Percentiles rank a stretch among this genome's conserved stretches.
Evolutionary conservation across 2,888 invertebrate species (phyloP).

Genomic region (Unio delphinus): DNA sequence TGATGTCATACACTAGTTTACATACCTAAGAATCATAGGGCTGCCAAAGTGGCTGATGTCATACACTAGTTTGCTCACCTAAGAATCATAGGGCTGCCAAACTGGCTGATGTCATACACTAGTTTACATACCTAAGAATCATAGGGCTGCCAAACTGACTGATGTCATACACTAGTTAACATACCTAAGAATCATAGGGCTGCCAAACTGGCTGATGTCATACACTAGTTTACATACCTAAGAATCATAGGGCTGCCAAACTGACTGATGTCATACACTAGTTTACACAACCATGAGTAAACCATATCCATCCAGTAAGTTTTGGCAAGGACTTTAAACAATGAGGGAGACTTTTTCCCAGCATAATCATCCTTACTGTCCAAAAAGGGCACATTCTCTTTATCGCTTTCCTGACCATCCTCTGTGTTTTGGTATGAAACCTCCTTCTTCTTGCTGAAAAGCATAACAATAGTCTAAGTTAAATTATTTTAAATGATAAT

Average conservation of each 20-base stretch:
- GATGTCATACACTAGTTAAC: conserved; percentile 43
- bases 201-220: conserved; percentile 54
- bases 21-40: too few relatives aligned
- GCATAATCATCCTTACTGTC: conserved; percentile 6
- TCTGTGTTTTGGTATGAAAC: neutral
- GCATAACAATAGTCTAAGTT: neutral
- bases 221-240: conserved; percentile 45
- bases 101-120: conserved; percentile 52
- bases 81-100: conserved; percentile 51
- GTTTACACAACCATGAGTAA: conserved; percentile 50
- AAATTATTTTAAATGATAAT: conserved; percentile 7
- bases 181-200: conserved; percentile 49
- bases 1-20: too few relatives aligned
- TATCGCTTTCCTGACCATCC: conserved; percentile 1
- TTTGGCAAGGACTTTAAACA: conserved; percentile 45
- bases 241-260: conserved; percentile 52
- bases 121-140: conserved; percentile 43
- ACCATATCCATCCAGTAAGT: conserved; percentile 48
- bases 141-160: conserved; percentile 54
- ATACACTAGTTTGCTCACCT: too few relatives aligned
- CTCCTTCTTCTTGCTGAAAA: neutral
- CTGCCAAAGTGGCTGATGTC: too few relatives aligned
- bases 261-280: conserved; percentile 52
- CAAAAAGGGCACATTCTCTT: neutral
- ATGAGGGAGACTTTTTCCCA: conserved; percentile 39